These are phyloP conservation scores for Conopomorpha cramerella DNA, from an alignment of 1,140 invertebrate species.

Conservation along the genomic window DNA sequence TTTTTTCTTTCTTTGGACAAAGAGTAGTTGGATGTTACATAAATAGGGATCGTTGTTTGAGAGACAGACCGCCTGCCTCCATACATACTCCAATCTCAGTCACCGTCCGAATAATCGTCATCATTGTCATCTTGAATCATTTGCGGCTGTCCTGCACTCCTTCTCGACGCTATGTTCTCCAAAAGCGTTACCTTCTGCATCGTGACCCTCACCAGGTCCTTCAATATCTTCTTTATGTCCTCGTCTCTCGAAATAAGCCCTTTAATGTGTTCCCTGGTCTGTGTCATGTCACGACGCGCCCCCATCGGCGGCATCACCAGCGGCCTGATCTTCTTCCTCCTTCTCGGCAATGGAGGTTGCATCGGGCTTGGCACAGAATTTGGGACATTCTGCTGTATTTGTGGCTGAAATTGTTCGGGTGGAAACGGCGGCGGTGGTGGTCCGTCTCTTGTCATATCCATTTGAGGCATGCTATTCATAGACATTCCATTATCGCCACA, in stretches of 20 bases:
- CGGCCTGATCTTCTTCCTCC: conserved; percentile 12
- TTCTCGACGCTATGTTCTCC: conserved; percentile 19
- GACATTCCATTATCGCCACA: neutral
- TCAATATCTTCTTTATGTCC: conserved; percentile 45
- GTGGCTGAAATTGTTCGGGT: conserved; percentile 4
- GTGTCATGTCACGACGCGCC: conserved; percentile 20
- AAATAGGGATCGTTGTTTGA: too few relatives aligned
- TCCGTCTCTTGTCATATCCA: neutral
- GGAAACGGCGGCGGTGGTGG: neutral
- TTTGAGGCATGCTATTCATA: neutral
- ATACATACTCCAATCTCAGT: too few relatives aligned
- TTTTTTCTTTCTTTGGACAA: too few relatives aligned
- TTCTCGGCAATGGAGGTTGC: conserved; percentile 4
- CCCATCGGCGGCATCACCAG: conserved; percentile 12
- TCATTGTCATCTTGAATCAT: conserved; percentile 2
- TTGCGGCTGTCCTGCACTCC: conserved; percentile 4
- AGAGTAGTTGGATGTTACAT: too few relatives aligned
- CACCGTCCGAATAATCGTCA: conserved; percentile 9
- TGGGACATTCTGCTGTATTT: conserved; percentile 6
- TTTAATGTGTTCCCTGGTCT: conserved; percentile 36
- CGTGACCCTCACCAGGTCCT: conserved; percentile 37
- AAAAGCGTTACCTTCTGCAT: conserved; percentile 44
- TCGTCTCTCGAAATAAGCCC: conserved; percentile 33
- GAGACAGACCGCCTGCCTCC: too few relatives aligned
- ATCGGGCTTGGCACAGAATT: conserved; percentile 3